Evolutionary conservation across 2,888 invertebrate genomes (phyloP).

Genomic region (Galerucella nymphaeae): DNA sequence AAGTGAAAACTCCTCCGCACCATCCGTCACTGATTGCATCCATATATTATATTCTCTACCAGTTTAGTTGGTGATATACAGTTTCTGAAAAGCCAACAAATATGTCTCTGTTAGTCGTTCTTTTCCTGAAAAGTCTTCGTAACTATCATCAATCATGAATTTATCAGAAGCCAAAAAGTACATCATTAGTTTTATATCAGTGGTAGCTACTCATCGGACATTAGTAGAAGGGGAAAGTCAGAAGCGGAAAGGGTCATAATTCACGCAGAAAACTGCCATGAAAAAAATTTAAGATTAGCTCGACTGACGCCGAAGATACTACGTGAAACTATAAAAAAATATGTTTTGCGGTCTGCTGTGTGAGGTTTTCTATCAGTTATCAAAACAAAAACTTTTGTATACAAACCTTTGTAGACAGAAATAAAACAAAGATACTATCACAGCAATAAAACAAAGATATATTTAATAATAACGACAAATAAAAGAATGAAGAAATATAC

Average conservation of each 20-base stretch:
- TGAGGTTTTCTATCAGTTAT: slow-evolving; percentile 13
- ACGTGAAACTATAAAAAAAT: slow-evolving; percentile 3
- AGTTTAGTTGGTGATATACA: slow-evolving; percentile 14
- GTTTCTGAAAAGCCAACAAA: slow-evolving; percentile 40
- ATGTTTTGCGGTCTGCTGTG: slow-evolving; percentile 13
- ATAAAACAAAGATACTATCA: background rate
- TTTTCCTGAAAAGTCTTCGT: slow-evolving; percentile 39
- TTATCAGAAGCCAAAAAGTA: slow-evolving; percentile 61
- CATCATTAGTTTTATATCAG: slow-evolving; percentile 63
- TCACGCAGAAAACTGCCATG: slow-evolving; percentile 41
- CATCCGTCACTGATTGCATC: slow-evolving; percentile 12
- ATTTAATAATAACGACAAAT: background rate
- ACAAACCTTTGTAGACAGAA: slow-evolving; percentile 6
- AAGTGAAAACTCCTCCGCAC: too few relatives aligned
- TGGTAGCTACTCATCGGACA: slow-evolving; percentile 56
- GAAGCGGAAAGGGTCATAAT: slow-evolving; percentile 53
- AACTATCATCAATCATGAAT: slow-evolving; percentile 59
- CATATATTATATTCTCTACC: slow-evolving; percentile 16
- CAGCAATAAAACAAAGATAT: too few relatives aligned
- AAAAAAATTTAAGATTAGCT: slow-evolving; percentile 35
- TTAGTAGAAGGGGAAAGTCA: slow-evolving; percentile 50
- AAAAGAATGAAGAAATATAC: too few relatives aligned
- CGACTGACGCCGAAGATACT: slow-evolving; percentile 26
- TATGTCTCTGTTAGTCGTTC: slow-evolving; percentile 47
- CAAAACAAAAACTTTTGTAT: background rate